phyloP scores from a whole-genome alignment of 2,113 vertebrate genomes.

The Strigops habroptila region DNA sequence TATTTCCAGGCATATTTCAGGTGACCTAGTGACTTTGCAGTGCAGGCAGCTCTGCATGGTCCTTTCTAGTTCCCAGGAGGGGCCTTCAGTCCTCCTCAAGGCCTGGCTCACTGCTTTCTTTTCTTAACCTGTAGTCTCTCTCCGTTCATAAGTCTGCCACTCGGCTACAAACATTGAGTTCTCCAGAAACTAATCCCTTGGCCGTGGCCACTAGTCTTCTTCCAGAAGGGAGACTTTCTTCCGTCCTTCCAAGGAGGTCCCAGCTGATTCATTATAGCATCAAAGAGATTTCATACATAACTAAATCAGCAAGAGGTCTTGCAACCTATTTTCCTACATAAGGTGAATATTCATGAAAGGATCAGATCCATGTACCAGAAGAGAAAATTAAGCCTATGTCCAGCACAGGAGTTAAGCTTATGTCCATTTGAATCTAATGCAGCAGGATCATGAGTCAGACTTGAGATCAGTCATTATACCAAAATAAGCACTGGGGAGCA shows the following conservation, averaged over 20 bases:
- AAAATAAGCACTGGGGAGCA: not conserved
- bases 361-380: not conserved
- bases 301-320: not conserved
- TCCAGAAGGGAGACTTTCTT: not conserved
- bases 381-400: not conserved
- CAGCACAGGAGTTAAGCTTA: not conserved
- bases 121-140: not conserved
- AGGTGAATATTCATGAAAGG: not conserved
- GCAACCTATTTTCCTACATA: not conserved
- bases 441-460: not conserved
- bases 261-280: not conserved
- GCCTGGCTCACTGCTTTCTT: not conserved
- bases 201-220: not conserved
- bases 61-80: not conserved
- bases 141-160: not conserved
- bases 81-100: not conserved
- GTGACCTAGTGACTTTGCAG: accelerated
- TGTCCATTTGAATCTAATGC: not conserved
- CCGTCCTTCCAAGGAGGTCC: not conserved
- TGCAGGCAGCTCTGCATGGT: not conserved
- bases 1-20: not conserved
- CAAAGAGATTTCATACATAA: not conserved
- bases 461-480: not conserved
- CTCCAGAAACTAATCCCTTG: not conserved
- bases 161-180: not conserved